These are phyloP conservation scores for Grammomys surdaster DNA, from an alignment of 2,113 vertebrate genomes.

Conservation along the genomic window DNA sequence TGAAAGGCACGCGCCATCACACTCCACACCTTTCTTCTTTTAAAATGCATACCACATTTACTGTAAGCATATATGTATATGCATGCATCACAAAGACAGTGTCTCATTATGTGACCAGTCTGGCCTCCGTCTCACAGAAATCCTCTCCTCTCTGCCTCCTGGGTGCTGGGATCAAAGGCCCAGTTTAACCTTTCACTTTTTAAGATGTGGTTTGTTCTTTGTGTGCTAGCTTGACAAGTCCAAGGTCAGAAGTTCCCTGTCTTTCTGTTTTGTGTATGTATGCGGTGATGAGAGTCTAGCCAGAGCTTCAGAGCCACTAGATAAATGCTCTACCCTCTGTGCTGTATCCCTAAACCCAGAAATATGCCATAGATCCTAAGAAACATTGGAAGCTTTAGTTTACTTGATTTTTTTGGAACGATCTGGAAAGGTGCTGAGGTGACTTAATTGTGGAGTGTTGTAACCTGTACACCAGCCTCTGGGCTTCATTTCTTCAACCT, in stretches of 20 bases:
- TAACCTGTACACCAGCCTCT: background rate
- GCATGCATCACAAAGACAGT: background rate
- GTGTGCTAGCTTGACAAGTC: background rate
- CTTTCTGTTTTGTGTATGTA: background rate
- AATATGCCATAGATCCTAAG: background rate
- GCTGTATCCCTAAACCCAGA: background rate
- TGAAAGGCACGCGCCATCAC: too few relatives aligned
- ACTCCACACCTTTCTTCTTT: background rate
- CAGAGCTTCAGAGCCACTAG: background rate
- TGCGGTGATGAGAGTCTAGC: background rate
- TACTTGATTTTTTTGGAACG: background rate
- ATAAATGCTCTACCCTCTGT: background rate
- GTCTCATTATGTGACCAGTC: background rate
- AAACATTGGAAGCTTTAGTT: background rate
- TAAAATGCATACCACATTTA: background rate
- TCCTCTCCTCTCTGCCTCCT: background rate
- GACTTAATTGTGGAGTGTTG: background rate
- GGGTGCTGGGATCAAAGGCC: background rate
- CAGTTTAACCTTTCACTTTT: constrained; percentile 10
- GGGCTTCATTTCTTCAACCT: background rate
- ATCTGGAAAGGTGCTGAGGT: background rate
- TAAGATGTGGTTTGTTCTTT: constrained; percentile 33
- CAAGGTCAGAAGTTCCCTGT: background rate
- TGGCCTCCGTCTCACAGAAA: background rate
- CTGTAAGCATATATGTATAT: background rate